A percentile compares a stretch with the other conserved stretches of the same genome.
These are phyloP conservation scores for Lissocephala sabroskyi DNA, from an alignment of 2,888 invertebrate species.

Conservation along the genomic window DNA sequence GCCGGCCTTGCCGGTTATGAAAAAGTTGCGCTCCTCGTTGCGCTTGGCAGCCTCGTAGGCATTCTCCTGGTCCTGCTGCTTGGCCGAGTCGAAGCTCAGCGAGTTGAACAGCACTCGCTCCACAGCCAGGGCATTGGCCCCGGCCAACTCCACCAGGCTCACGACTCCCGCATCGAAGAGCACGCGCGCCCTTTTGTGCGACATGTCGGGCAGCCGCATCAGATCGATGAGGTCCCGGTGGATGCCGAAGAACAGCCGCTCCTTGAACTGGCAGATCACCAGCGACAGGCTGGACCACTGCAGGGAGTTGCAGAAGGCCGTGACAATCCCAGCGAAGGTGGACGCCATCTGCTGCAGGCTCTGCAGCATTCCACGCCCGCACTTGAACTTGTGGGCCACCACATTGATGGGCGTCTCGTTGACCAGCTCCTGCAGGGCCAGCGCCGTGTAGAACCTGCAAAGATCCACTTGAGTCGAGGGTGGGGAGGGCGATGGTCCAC, in stretches of 20 bases:
- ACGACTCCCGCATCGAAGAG: slow-evolving; percentile 87
- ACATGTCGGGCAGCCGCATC: slow-evolving; percentile 86
- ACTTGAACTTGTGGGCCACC: slow-evolving; percentile 89
- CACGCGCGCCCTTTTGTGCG: slow-evolving; percentile 87
- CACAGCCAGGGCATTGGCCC: slow-evolving; percentile 79
- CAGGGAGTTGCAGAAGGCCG: slow-evolving; percentile 92
- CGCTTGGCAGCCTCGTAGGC: slow-evolving; percentile 78
- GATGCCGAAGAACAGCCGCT: slow-evolving; percentile 94
- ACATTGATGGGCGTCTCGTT: slow-evolving; percentile 87
- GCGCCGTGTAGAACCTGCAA: slow-evolving; percentile 86
- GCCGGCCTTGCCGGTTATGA: slow-evolving; percentile 86
- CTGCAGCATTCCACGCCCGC: slow-evolving; percentile 92
- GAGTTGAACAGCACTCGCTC: slow-evolving; percentile 85
- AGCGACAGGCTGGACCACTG: slow-evolving; percentile 94
- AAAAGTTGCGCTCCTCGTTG: slow-evolving; percentile 80
- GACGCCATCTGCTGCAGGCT: slow-evolving; percentile 94
- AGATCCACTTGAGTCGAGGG: neutral
- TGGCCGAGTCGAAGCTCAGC: slow-evolving; percentile 88
- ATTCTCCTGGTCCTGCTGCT: slow-evolving; percentile 81
- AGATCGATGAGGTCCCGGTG: slow-evolving; percentile 93
- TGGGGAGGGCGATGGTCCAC: neutral
- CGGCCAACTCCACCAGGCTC: slow-evolving; percentile 84
- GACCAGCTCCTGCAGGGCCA: slow-evolving; percentile 93
- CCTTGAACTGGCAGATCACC: slow-evolving; percentile 93
- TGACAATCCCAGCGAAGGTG: slow-evolving; percentile 98